Conservation (phyloP, 2,888 invertebrate species). For the Caenorhabditis imperialis region DNA sequence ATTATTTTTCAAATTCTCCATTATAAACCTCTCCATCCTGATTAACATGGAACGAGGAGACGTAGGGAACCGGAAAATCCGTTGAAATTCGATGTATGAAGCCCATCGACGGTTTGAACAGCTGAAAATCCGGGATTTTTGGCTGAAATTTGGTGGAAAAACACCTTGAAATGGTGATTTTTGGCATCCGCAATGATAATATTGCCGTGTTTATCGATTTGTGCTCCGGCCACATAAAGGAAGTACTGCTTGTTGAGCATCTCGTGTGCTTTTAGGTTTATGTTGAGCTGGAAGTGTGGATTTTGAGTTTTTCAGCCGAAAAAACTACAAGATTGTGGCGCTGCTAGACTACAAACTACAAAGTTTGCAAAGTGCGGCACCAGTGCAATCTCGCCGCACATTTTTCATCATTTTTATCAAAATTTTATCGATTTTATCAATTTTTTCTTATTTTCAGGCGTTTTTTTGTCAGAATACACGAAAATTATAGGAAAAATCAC, state of each 20-base stretch:
- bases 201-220: background rate
- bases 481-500: no score
- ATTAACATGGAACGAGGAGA: conserved; percentile 53
- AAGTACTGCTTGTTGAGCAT: background rate
- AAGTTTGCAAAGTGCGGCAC: no score
- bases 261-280: background rate
- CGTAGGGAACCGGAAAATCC: conserved; percentile 52
- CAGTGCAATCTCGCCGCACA: no score
- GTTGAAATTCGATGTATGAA: conserved; percentile 35
- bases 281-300: background rate
- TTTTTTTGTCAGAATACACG: no score
- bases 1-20: background rate
- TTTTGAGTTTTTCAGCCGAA: no score
- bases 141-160: no score
- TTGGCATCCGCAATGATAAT: background rate
- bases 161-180: background rate
- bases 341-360: no score
- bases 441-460: no score
- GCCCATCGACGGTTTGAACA: conserved; percentile 35
- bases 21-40: conserved; percentile 38
- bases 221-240: background rate
- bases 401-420: no score
- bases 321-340: no score
- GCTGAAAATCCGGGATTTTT: no score
- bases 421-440: no score